Base-by-base conservation (phyloP, 37 sponge, comb jelly and placozoan genomes). In the Diacarnus erythraeanus region DNA sequence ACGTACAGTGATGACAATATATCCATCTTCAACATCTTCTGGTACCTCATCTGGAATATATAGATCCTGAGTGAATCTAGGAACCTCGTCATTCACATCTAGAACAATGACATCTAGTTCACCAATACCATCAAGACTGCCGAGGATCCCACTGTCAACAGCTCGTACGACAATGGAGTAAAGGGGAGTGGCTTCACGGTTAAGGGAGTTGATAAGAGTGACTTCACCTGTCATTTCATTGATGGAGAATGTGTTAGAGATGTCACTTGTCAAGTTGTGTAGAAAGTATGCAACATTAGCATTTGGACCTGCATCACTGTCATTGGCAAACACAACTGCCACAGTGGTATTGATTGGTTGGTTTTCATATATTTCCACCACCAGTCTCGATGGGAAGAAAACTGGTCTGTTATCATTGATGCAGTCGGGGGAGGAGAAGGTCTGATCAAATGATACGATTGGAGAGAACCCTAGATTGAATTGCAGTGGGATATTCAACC, bases 21-120 rank as follows among this genome's bases (percentile, higher is more conserved):
- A 75, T 25, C 58, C 65, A 2, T 83, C 37, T 51, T 69, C 39
- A 3, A 29, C 58, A 57, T 64, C 60, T 39, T 91, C 92, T 34
- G 88, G 79, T 1, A 88, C 66, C 31, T 39, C 58, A 29, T 60
- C 26, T 6, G 39, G 67, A 2, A 27, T 5, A 68, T 77, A 84
- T 2, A 31, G n/a, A 0, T 40, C 69, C 29, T 58, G 27, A 2
- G 22, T n/a, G 70, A 93, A 93, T 4, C 51, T 21, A 51, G 94
- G 94, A 4, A 57, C 31, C 21, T 89, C 61, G 63, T 86, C 87
- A 75, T 93, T 93, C 29, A 83, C 71, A 27, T 83, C 85, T 23
- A 66, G 42, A 29, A 93, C 78, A 18, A 1, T 36, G 2, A 94
- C 69, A n/a, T 68, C n/a, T n/a, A 94, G 85, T 47, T 84, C 84